Evolutionary conservation across 1,140 invertebrate species (phyloP), one percentile per base, ranked within the genome.

Genomic region (Grapholita molesta): DNA sequence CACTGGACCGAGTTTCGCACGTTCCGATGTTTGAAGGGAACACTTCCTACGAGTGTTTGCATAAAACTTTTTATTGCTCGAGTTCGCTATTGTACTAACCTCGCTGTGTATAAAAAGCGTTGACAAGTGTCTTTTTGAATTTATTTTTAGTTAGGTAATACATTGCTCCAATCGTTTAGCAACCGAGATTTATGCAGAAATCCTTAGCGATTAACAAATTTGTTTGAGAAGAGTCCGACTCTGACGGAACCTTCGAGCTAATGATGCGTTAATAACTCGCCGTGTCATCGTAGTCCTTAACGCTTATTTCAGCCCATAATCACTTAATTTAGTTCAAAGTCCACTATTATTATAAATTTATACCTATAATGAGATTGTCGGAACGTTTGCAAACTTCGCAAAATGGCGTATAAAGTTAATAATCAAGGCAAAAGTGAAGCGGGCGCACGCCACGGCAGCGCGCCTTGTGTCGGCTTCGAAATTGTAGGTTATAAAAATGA

Each of bases 401-500:
- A 91, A 91, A 91, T 83, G 81, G 86, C 87, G 88, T 90, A 91
- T 89, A 90, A 89, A 91, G 85, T 90, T 90, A 88, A 91, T 90
- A 89, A 86, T 86, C 78, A 81, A 89, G 81, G 86, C 86, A 88
- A 85, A 87, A 89, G 86, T 82, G 80, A 76, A 87, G 82, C 84
- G 85, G 75, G 76, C 88, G 90, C 89, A 89, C 86, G 86, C 88
- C 83, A 89, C 89, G 71, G 89, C 89, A 90, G 88, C 87, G 88
- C 88, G 86, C 80, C 88, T 88, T 89, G 86, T 91, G 89, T 91
- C 88, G 89, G 89, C 89, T 85, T 91, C 88, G 82, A 92, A 92
- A 92, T 91, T 90, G 89, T 89, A 89, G 89, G 89, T 91, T 91
- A 91, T 92, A 92, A 92, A 92, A 92, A 92, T 91, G 90, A 92